A percentile compares a stretch with the other conserved stretches of the same genome.
phyloP scores from a whole-genome alignment of 2,888 invertebrate species.

The Subacronicta megacephala region DNA sequence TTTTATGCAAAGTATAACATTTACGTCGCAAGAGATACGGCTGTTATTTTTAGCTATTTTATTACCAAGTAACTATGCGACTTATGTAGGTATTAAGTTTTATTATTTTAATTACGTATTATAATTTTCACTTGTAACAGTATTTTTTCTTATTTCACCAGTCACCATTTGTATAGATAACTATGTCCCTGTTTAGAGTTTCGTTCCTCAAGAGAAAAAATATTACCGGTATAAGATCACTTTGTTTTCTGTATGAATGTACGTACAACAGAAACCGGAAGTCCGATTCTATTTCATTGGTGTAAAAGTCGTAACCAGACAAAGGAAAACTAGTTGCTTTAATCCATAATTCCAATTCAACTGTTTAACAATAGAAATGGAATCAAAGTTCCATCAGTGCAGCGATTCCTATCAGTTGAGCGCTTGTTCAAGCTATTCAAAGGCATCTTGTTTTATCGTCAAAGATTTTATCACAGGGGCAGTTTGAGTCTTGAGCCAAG shows the following conservation, averaged over 20 bases:
- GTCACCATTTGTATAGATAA: too few relatives aligned
- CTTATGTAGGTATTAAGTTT: too few relatives aligned
- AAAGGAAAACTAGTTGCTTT: constrained; percentile 17
- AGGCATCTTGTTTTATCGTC: constrained; percentile 62
- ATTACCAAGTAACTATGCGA: too few relatives aligned
- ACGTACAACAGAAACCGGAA: not conserved
- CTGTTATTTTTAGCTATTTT: not conserved
- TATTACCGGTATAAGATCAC: too few relatives aligned
- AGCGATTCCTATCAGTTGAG: constrained; percentile 67
- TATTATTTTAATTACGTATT: too few relatives aligned
- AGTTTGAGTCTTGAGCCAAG: constrained; percentile 46
- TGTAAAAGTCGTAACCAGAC: not conserved
- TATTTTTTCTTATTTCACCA: too few relatives aligned
- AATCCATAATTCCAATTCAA: constrained; percentile 18
- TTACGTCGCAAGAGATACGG: constrained; percentile 4
- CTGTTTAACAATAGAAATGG: constrained; percentile 58
- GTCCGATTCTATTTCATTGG: not conserved
- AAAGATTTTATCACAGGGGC: constrained; percentile 61
- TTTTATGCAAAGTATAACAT: constrained; percentile 20
- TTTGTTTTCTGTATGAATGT: too few relatives aligned
- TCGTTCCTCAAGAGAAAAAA: too few relatives aligned
- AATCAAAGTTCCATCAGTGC: constrained; percentile 65
- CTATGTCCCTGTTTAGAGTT: too few relatives aligned
- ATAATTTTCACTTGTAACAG: too few relatives aligned
- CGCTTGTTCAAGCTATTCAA: constrained; percentile 64